Evolutionary conservation across 2,113 vertebrate genomes (phyloP).

Genomic region (Falcunculus frontatus): DNA sequence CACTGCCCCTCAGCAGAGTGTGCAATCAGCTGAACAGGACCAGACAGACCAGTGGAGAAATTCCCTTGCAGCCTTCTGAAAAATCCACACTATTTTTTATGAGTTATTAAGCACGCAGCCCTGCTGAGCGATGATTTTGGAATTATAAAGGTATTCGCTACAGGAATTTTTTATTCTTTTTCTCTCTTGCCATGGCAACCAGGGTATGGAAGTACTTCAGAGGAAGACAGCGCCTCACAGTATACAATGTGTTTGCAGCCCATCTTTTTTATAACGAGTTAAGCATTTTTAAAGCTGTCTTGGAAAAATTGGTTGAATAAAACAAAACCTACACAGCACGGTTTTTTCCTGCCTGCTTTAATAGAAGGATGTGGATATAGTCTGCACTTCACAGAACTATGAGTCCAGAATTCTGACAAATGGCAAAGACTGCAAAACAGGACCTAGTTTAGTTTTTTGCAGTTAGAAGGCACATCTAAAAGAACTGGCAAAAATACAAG

Average conservation of each 20-base stretch:
- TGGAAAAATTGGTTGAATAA: neutral
- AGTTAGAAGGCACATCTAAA: neutral
- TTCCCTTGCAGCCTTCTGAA: neutral
- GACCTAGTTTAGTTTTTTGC: neutral
- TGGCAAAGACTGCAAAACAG: neutral
- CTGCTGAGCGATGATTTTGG: constrained; percentile 34
- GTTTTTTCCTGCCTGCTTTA: neutral
- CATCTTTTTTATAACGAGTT: neutral
- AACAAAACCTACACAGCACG: neutral
- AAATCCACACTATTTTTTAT: neutral
- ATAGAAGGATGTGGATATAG: neutral
- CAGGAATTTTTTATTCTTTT: constrained; percentile 47
- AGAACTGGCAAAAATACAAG: neutral
- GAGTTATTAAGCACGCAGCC: constrained; percentile 43
- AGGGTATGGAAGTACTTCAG: neutral
- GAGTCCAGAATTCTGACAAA: neutral
- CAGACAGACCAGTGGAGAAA: neutral
- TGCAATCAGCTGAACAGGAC: neutral
- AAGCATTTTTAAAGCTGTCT: neutral
- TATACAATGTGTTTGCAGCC: neutral
- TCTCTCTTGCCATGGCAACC: constrained; percentile 59
- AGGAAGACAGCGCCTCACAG: neutral
- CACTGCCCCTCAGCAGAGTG: neutral
- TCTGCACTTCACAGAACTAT: neutral
- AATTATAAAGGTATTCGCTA: constrained; percentile 10